Evolutionary conservation across 2,113 vertebrate genomes (phyloP).

Genomic region (Irena cyanogastra): DNA sequence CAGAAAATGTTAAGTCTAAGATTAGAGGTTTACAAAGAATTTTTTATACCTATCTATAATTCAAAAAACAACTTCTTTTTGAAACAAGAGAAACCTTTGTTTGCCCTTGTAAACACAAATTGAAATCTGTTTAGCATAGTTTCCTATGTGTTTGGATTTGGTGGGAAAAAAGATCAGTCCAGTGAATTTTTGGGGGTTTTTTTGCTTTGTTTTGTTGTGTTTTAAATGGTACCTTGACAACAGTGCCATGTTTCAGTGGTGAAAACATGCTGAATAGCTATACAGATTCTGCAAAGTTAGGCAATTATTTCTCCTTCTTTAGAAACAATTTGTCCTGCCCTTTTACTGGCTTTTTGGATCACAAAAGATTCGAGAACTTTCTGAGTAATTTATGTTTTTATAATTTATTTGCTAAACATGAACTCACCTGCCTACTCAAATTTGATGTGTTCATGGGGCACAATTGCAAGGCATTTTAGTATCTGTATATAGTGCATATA

Average conservation of each 20-base stretch:
- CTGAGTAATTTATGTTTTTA: conserved; percentile 65
- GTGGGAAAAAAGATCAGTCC: conserved; percentile 26
- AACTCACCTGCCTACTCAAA: conserved; percentile 72
- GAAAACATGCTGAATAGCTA: conserved; percentile 53
- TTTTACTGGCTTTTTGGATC: conserved; percentile 30
- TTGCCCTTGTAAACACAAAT: conserved; percentile 58
- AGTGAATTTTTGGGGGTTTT: background rate
- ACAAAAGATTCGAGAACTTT: conserved; percentile 57
- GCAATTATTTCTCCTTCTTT: conserved; percentile 60
- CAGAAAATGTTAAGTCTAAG: conserved; percentile 55
- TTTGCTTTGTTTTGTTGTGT: conserved; percentile 8
- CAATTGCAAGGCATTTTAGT: conserved; percentile 77
- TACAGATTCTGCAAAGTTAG: conserved; percentile 33
- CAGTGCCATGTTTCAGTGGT: conserved; percentile 57
- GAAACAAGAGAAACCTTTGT: no score
- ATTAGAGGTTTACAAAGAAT: conserved; percentile 72
- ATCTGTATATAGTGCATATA: conserved; percentile 86
- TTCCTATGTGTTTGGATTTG: conserved; percentile 57
- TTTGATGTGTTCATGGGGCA: conserved; percentile 70
- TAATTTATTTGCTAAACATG: conserved; percentile 76
- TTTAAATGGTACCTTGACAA: conserved; percentile 66
- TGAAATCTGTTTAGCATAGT: conserved; percentile 50
- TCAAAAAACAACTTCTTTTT: conserved; percentile 60
- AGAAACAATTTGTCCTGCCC: conserved; percentile 51
- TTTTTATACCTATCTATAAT: conserved; percentile 70